These are phyloP conservation scores for Protomyctophum bolini DNA, from an alignment of 2,113 vertebrate genomes.

Conservation along the genomic window DNA sequence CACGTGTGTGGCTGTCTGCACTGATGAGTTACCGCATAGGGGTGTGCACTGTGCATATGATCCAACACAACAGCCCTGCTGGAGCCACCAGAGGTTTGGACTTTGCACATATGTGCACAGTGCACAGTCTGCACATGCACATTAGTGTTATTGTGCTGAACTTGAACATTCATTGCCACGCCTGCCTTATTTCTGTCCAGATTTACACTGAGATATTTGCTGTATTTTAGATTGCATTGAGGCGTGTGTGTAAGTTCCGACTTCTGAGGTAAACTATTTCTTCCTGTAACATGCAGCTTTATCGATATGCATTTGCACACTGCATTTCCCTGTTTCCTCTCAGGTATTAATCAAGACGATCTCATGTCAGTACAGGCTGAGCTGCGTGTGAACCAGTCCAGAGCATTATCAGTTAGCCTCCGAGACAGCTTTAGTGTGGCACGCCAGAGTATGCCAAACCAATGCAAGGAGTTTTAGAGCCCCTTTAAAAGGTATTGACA, in stretches of 20 bases:
- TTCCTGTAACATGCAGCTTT: no score
- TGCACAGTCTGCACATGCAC: no score
- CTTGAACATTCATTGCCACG: neutral
- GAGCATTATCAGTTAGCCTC: neutral
- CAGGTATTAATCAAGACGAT: no score
- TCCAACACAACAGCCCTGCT: slow-evolving; percentile 19
- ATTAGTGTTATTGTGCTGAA: no score
- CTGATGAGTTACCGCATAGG: slow-evolving; percentile 25
- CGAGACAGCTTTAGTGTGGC: slow-evolving; percentile 13
- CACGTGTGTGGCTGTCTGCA: slow-evolving; percentile 43
- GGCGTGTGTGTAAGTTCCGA: no score
- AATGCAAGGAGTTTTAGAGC: slow-evolving; percentile 5
- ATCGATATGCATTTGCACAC: no score
- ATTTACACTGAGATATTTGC: no score
- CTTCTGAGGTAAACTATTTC: no score
- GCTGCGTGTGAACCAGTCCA: no score
- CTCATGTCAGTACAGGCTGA: no score
- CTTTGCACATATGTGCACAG: neutral
- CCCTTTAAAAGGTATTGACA: slow-evolving; percentile 31
- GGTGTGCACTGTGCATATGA: slow-evolving; percentile 28
- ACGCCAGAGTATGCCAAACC: slow-evolving; percentile 11
- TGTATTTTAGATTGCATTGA: no score
- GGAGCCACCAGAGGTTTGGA: slow-evolving; percentile 23
- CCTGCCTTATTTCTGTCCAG: neutral
- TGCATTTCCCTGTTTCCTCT: no score